Base-by-base conservation (phyloP, 2,113 vertebrate species). In the Strix uralensis region DNA sequence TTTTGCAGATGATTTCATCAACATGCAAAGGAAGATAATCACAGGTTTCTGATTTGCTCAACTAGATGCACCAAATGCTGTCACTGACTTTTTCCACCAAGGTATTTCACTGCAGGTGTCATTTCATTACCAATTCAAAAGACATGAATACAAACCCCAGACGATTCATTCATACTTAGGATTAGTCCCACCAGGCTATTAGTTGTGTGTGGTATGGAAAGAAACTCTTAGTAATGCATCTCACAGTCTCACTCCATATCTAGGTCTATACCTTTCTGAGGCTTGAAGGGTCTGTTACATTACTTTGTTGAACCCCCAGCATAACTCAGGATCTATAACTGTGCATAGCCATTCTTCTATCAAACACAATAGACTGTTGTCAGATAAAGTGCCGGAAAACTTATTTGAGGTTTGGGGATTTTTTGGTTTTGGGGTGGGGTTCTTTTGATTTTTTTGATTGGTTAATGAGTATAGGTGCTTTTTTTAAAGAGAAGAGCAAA, bases 401-500 rank as follows among this genome's bases (percentile, higher is more conserved):
- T 42, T 19, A 44, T 27, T 30, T 5, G 8, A 84, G 5, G 20
- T 47, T 57, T 85, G 17, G 6, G 7, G 44, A 46, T 52, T 52
- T 15, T 34, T 13, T 49, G 10, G 30, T 27, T 51, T 42, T 44
- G 34, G 17, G 20, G 11, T 4, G 10, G 23, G 30, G 27, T 47
- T 32, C 21, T 20, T 30, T 30, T 11, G 47, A 49, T 49, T 14
- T 44, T 49, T 42, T 55, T 52, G 18, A 20, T 47, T 47, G 20
- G 52, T 5, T 15, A 74, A 40, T 47, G 2, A 20, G 5, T 32
- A 32, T 17, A 69, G 1, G 6, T n/a, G 13, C 0, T 23, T 13
- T 63, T 69, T 72, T 69, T 30, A 52, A 73, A 86, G 30, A 84
- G 17, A 93, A 47, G 11, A 69, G 16, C 2, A 71, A 38, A 14